Evolutionary conservation across 2,888 invertebrate species (phyloP).

Genomic region (Oscheius sp.): DNA sequence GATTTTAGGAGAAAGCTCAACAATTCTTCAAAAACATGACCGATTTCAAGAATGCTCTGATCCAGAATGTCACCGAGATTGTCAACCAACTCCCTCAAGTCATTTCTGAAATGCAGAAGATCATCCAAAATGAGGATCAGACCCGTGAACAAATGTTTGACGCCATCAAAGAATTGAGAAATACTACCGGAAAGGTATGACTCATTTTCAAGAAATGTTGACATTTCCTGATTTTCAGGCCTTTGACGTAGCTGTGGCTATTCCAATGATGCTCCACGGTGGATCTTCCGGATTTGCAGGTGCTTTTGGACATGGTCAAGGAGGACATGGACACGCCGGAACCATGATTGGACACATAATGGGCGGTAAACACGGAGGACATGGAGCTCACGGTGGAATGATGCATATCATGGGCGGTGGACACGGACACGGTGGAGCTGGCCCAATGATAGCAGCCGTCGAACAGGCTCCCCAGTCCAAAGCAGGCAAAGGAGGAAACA

Average conservation of each 20-base stretch:
- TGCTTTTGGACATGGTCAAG: neutral
- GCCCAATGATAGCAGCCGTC: neutral
- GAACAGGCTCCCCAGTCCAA: neutral
- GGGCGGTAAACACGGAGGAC: neutral
- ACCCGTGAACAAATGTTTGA: constrained; percentile 36
- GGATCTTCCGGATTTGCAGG: neutral
- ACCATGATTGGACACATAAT: neutral
- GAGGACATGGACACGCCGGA: neutral
- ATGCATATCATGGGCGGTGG: neutral
- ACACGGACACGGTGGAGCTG: too few relatives aligned
- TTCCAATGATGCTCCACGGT: constrained; percentile 2
- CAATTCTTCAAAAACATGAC: constrained; percentile 37
- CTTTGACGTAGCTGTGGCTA: neutral
- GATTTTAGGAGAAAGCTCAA: constrained; percentile 34
- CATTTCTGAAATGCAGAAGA: constrained; percentile 35
- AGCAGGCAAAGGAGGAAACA: neutral
- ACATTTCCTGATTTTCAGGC: neutral
- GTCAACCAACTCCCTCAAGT: constrained; percentile 39
- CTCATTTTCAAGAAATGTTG: too few relatives aligned
- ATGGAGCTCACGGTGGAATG: neutral
- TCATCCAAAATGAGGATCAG: constrained; percentile 45
- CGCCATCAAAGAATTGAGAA: constrained; percentile 32
- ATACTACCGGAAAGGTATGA: constrained; percentile 8
- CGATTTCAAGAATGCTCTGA: constrained; percentile 33
- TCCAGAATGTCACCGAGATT: constrained; percentile 40